Conservation (phyloP, 2,888 invertebrate genomes). For the Parochlus steinenii region DNA sequence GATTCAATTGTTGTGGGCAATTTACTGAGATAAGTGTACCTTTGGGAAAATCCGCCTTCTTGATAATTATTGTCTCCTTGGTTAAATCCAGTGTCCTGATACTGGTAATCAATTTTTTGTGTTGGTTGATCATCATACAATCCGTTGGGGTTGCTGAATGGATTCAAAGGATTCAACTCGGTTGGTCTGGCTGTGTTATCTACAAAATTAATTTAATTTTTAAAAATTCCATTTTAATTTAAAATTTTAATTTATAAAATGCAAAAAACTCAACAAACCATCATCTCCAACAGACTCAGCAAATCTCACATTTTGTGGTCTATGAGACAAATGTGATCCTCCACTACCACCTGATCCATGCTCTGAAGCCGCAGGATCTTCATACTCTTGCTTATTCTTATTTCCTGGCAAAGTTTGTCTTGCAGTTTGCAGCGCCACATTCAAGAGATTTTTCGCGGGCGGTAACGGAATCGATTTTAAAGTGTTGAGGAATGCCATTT, state of each 20-base stretch:
- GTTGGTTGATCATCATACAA: slow-evolving; percentile 18
- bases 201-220: too few relatives aligned
- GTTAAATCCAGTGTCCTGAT: slow-evolving; percentile 25
- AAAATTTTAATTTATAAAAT: too few relatives aligned
- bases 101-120: slow-evolving; percentile 10
- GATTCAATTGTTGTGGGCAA: not conserved
- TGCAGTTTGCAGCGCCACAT: slow-evolving; percentile 69
- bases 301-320: slow-evolving; percentile 36
- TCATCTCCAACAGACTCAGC: slow-evolving; percentile 24
- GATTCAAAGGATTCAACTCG: slow-evolving; percentile 20
- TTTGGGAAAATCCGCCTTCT: slow-evolving; percentile 22
- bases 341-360: slow-evolving; percentile 17
- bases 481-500: slow-evolving; percentile 41
- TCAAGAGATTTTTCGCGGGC: slow-evolving; percentile 56
- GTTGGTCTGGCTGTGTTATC: too few relatives aligned
- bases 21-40: slow-evolving; percentile 18
- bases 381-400: slow-evolving; percentile 33
- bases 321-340: slow-evolving; percentile 13
- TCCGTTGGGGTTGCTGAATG: slow-evolving; percentile 25
- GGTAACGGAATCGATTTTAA: slow-evolving; percentile 51
- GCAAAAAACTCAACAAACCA: too few relatives aligned
- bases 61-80: slow-evolving; percentile 28
- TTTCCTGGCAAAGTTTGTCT: slow-evolving; percentile 61
- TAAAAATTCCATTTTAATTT: too few relatives aligned
- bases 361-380: slow-evolving; percentile 21